Base-by-base conservation (phyloP, 1,140 invertebrate genomes). In the Orius insidiosus region DNA sequence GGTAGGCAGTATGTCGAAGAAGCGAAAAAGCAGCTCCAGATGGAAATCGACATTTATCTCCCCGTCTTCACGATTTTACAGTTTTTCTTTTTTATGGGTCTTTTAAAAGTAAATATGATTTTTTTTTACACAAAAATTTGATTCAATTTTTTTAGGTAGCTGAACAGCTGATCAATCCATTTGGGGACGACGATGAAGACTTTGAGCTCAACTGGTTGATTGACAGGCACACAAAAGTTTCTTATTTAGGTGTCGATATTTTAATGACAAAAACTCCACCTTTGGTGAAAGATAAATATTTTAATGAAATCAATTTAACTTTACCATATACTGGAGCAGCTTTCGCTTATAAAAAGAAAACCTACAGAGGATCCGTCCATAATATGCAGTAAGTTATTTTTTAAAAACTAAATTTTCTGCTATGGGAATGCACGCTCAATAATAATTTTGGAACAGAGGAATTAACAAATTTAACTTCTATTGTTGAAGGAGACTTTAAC, bases 101-200 rank as follows among this genome's bases (percentile, higher is more conserved):
- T 82, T 54, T 61, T 84, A 0, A 84, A 75, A 63, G 72, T 77
- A 76, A n/a, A n/a, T n/a, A n/a, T n/a, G n/a, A n/a, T n/a, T n/a
- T n/a, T n/a, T n/a, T n/a, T n/a, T n/a, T n/a, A n/a, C n/a, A n/a
- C n/a, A n/a, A n/a, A n/a, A n/a, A n/a, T n/a, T n/a, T n/a, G n/a
- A n/a, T n/a, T n/a, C n/a, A n/a, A n/a, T 36, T n/a, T n/a, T 36
- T 36, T 36, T 38, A 75, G 72, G 74, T 78, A 13, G 76, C 76
- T 0, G 76, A 78, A 58, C 73, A 75, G 56, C 57, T 78, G 49
- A 78, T 78, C 47, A 78, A 78, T 62, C 76, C 76, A 1, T 83
- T 83, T 56, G 80, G 80, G 3, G 78, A 83, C 55, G 79, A 84
- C 54, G 80, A 83, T 52, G 80, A 83, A 58, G 80, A 83, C 56